Conservation (phyloP, 2,888 invertebrate genomes). For the Pristionchus fissidentatus region DNA sequence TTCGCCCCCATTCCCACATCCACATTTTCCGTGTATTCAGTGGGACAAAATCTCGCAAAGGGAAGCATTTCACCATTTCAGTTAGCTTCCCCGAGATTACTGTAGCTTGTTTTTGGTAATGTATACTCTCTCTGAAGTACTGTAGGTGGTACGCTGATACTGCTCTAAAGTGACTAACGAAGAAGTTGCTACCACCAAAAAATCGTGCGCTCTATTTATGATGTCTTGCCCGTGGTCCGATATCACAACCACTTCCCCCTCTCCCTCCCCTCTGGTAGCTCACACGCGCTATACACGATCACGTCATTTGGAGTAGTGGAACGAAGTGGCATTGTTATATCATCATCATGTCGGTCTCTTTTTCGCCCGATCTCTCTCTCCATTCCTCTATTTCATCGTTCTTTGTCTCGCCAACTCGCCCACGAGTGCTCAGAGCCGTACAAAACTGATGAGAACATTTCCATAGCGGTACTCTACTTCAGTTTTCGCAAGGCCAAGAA, state of each 20-base stretch:
- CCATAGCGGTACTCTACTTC: constrained; percentile 8
- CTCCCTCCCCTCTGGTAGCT: neutral
- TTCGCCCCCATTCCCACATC: no score
- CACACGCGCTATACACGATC: no score
- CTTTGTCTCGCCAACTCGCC: constrained; percentile 23
- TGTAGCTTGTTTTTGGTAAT: neutral
- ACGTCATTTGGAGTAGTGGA: constrained; percentile 42
- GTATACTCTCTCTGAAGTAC: neutral
- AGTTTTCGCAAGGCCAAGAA: constrained; percentile 8
- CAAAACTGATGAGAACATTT: constrained; percentile 41
- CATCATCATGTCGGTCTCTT: constrained; percentile 22
- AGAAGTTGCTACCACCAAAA: neutral
- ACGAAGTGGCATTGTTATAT: constrained; percentile 39
- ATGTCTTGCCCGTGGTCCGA: no score
- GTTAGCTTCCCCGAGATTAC: neutral
- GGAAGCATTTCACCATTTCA: neutral
- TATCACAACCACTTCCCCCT: neutral
- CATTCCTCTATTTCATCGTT: constrained; percentile 3
- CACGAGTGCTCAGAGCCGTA: constrained; percentile 21
- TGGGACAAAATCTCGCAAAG: neutral
- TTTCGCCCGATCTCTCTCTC: neutral
- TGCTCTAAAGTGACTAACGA: neutral
- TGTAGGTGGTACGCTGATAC: neutral
- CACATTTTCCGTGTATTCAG: constrained; percentile 32
- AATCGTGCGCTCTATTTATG: no score